phyloP scores from a whole-genome alignment of 2,888 invertebrate species.

The Linnaemya vulpina region DNA sequence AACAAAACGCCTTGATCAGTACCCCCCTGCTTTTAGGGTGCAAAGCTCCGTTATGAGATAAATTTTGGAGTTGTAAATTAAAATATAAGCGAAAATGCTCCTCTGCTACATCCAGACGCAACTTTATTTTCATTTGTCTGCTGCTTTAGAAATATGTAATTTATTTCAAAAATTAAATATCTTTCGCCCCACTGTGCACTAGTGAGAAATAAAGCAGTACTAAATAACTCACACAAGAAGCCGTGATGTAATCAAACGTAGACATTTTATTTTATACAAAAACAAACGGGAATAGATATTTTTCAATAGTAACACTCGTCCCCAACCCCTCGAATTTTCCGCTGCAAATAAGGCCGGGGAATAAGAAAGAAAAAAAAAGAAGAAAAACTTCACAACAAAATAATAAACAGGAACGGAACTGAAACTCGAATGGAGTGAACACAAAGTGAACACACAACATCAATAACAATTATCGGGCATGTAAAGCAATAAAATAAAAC shows the following conservation, averaged over 20 bases:
- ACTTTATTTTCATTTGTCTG: too few species aligned
- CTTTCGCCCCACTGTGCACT: background rate
- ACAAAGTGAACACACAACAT: conserved; percentile 50
- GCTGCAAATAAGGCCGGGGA: background rate
- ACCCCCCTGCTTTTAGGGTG: too few species aligned
- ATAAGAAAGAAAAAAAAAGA: conserved; percentile 3
- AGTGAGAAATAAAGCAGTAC: too few species aligned
- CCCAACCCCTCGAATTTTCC: too few species aligned
- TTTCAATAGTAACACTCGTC: background rate
- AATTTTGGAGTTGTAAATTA: too few species aligned
- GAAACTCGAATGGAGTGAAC: conserved; percentile 17
- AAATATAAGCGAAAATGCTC: too few species aligned
- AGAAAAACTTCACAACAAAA: conserved; percentile 22
- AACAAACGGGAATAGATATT: background rate
- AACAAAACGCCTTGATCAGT: too few species aligned
- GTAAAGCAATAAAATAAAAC: conserved; percentile 69
- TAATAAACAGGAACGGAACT: conserved; percentile 4
- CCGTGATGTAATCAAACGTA: background rate
- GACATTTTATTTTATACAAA: background rate
- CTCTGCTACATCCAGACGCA: too few species aligned
- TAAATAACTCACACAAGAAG: background rate
- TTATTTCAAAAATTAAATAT: too few species aligned
- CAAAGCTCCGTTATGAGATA: too few species aligned
- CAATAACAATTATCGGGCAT: conserved; percentile 69
- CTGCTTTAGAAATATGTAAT: too few species aligned